A percentile compares a stretch with the other conserved stretches of the same genome.
phyloP scores from a whole-genome alignment of 2,888 invertebrate genomes.

The Drosophila vallismaia region DNA sequence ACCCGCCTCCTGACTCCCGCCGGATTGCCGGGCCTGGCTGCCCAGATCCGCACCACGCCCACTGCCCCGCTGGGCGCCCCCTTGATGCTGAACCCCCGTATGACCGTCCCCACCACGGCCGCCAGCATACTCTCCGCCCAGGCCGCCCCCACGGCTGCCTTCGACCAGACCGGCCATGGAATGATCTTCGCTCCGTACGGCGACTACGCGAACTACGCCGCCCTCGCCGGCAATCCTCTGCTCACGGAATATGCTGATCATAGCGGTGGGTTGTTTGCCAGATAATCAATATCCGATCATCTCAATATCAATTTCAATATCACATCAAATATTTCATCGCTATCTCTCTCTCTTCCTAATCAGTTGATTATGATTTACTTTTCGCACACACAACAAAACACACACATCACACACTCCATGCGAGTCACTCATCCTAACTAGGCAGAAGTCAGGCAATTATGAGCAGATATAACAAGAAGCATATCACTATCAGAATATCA shows the following conservation, averaged over 20 bases:
- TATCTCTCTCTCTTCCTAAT: slow-evolving; percentile 42
- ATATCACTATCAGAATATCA: slow-evolving; percentile 23
- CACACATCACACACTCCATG: slow-evolving; percentile 21
- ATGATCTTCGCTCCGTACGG: slow-evolving; percentile 94
- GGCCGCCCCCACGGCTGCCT: slow-evolving; percentile 86
- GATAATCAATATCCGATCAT: slow-evolving; percentile 85
- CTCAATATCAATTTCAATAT: slow-evolving; percentile 3
- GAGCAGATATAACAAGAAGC: slow-evolving; percentile 59
- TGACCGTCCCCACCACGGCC: slow-evolving; percentile 92
- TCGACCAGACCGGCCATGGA: slow-evolving; percentile 87
- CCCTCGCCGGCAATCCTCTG: slow-evolving; percentile 91
- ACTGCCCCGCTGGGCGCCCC: slow-evolving; percentile 94
- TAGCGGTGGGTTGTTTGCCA: slow-evolving; percentile 97
- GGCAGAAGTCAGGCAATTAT: slow-evolving; percentile 32
- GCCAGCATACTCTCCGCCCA: slow-evolving; percentile 86
- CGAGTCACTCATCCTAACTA: slow-evolving; percentile 40
- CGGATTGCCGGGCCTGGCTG: slow-evolving; percentile 86
- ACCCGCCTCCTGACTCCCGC: slow-evolving; percentile 88
- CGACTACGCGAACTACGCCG: slow-evolving; percentile 96
- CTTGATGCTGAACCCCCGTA: slow-evolving; percentile 94
- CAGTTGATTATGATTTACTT: slow-evolving; percentile 46
- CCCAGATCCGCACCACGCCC: slow-evolving; percentile 87
- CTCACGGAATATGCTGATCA: slow-evolving; percentile 95
- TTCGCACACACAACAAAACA: slow-evolving; percentile 45
- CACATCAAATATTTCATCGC: slow-evolving; percentile 39